These are phyloP conservation scores for Ypsolopha sequella DNA, from an alignment of 2,888 invertebrate species.

Conservation along the genomic window DNA sequence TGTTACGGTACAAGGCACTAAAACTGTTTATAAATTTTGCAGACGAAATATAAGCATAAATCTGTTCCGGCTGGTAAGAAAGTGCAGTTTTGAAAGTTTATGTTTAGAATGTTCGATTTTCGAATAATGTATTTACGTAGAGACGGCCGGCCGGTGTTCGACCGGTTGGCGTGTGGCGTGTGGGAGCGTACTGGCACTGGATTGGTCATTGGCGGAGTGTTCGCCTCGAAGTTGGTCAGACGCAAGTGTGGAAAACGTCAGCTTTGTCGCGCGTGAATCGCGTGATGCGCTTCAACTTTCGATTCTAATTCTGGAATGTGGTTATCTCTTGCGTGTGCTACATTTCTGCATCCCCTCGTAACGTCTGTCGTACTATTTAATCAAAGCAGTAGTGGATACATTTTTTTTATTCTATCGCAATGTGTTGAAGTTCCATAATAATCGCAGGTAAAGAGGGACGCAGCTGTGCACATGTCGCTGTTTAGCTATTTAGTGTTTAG, in stretches of 20 bases:
- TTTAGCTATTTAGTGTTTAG: no score
- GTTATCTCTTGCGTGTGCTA: constrained; percentile 10
- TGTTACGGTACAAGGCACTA: neutral
- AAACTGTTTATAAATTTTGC: neutral
- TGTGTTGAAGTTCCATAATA: no score
- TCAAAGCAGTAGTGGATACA: neutral
- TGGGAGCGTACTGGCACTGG: constrained; percentile 14
- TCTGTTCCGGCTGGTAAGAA: neutral
- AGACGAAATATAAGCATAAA: neutral
- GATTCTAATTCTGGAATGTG: constrained; percentile 13
- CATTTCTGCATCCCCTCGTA: constrained; percentile 13
- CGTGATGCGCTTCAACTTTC: constrained; percentile 17
- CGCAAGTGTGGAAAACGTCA: constrained; percentile 31
- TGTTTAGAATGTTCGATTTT: constrained; percentile 1
- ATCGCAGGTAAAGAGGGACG: no score
- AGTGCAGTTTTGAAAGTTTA: neutral
- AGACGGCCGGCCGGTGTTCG: constrained; percentile 36
- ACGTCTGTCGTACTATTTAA: neutral
- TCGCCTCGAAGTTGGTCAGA: constrained; percentile 3
- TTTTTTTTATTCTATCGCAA: no score
- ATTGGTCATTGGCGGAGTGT: constrained; percentile 24
- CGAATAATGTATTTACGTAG: neutral
- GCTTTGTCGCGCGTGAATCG: constrained; percentile 34
- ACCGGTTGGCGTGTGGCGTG: constrained; percentile 26
- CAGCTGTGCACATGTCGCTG: no score